A percentile compares a stretch with the other conserved stretches of the same genome.
Evolutionary conservation across 2,797 vertebrate species (phyloP).

Genomic region (Chiloscyllium punctatum): DNA sequence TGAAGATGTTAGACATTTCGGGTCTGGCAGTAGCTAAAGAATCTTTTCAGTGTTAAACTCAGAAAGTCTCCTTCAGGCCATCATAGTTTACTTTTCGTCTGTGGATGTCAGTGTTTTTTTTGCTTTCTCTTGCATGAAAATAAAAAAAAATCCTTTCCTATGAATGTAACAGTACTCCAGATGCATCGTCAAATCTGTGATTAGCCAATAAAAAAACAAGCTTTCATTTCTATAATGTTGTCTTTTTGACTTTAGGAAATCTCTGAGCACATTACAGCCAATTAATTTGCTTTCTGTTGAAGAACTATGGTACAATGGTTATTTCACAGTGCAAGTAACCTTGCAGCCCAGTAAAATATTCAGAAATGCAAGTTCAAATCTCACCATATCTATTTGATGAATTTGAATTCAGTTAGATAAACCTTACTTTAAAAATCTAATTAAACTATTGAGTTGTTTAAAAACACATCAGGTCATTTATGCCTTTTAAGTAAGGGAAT

Average conservation of each 20-base stretch:
- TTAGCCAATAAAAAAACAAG: not conserved
- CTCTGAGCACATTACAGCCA: not conserved
- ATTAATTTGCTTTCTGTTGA: not conserved
- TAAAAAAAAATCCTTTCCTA: not conserved
- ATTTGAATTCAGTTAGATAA: not conserved
- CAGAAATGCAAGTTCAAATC: not conserved
- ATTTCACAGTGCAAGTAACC: not conserved
- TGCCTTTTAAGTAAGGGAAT: too few relatives aligned
- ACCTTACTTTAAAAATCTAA: not conserved
- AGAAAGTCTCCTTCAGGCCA: not conserved
- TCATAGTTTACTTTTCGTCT: not conserved
- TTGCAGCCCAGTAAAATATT: not conserved
- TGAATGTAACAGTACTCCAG: not conserved
- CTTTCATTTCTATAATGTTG: not conserved
- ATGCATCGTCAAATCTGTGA: not conserved
- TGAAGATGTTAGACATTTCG: constrained; percentile 9
- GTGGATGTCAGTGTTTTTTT: not conserved
- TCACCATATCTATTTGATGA: not conserved
- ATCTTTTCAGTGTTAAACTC: constrained; percentile 19
- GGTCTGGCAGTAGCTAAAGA: not conserved
- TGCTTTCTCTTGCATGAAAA: not conserved
- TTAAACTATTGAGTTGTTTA: not conserved
- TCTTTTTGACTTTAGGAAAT: not conserved
- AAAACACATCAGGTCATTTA: too few relatives aligned
- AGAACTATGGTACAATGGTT: not conserved